phyloP scores from a whole-genome alignment of 2,797 vertebrate species.

The Protosalanx chinensis region DNA sequence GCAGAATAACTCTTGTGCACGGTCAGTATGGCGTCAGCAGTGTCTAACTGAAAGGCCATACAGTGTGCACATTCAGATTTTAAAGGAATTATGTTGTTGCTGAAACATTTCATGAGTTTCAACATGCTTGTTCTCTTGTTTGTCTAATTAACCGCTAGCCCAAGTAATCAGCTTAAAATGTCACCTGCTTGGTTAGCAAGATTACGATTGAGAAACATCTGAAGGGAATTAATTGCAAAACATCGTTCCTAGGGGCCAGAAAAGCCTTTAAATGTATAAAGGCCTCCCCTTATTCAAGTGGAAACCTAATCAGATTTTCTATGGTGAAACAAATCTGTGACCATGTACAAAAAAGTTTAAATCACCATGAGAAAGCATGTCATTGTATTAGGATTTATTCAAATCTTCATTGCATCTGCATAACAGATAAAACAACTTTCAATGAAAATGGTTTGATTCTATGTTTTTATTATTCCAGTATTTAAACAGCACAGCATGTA shows the following conservation, averaged over 20 bases:
- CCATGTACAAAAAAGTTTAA: constrained; percentile 12
- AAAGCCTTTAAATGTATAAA: background rate
- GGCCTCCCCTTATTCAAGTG: background rate
- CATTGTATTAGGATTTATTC: background rate
- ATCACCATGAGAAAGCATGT: background rate
- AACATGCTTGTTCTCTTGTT: constrained; percentile 13
- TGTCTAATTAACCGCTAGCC: constrained; percentile 25
- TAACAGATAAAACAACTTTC: background rate
- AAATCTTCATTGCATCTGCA: background rate
- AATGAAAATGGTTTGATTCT: constrained; percentile 13
- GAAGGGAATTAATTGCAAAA: background rate
- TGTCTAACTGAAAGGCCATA: background rate
- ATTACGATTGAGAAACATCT: constrained; percentile 26
- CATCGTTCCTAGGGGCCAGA: too few species aligned
- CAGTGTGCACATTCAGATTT: background rate
- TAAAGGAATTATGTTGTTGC: background rate
- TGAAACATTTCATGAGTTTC: constrained; percentile 26
- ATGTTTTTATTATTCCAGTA: constrained; percentile 38
- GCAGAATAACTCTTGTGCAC: background rate
- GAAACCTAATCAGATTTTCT: constrained; percentile 40
- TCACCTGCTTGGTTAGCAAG: constrained; percentile 17
- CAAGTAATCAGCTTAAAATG: constrained; percentile 40
- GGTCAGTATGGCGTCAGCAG: background rate
- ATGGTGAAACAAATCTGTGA: constrained; percentile 36
- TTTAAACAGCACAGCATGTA: constrained; percentile 20